Conservation (phyloP, 2,113 vertebrate species). For the Dolichallabes microphthalmus region DNA sequence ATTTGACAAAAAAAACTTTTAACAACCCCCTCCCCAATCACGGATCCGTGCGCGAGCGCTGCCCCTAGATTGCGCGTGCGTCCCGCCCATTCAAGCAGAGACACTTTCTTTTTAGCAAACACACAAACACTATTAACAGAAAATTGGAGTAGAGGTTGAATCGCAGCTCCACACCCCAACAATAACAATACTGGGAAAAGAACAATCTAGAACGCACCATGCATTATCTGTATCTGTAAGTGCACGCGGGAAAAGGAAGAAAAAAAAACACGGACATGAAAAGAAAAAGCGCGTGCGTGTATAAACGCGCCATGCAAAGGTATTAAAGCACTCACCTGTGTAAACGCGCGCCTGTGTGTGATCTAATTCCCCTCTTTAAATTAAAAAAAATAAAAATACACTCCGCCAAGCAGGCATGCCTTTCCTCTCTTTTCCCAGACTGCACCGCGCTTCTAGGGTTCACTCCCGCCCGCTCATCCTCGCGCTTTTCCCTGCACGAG, state of each 20-base stretch:
- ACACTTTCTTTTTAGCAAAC: not conserved
- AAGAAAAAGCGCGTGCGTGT: not conserved
- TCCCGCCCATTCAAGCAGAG: not conserved
- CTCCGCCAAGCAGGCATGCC: not conserved
- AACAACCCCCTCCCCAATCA: not conserved
- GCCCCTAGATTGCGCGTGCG: not conserved
- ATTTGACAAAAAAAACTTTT: not conserved
- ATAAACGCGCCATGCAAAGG: not conserved
- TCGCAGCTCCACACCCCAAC: not conserved
- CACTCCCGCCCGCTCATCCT: not conserved
- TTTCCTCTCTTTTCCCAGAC: not conserved
- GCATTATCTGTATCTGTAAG: not conserved
- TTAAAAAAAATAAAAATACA: not conserved
- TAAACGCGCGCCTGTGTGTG: no score
- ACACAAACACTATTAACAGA: not conserved
- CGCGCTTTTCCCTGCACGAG: not conserved
- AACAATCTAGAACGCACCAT: not conserved
- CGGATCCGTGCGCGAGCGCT: not conserved
- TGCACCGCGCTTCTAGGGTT: not conserved
- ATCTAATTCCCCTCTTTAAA: not conserved
- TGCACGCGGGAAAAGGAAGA: not conserved
- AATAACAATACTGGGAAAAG: not conserved
- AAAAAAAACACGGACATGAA: not conserved
- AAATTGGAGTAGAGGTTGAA: not conserved
- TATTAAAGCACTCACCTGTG: not conserved